These are phyloP conservation scores for Saccostrea echinata DNA, from an alignment of 1,140 invertebrate genomes.

Conservation along the genomic window DNA sequence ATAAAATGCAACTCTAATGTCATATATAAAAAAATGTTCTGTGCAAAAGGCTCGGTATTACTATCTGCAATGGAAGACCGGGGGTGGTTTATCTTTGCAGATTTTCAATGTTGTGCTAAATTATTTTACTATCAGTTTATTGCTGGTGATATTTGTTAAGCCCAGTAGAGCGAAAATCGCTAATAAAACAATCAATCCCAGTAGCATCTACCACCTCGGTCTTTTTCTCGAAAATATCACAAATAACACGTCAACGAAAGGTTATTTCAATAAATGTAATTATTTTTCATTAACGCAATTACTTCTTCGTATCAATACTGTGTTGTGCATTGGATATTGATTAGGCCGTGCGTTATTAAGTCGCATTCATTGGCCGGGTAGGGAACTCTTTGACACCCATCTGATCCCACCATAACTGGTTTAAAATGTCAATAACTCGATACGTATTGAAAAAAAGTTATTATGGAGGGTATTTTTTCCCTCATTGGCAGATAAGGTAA, in stretches of 20 bases:
- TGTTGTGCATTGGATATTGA: not conserved
- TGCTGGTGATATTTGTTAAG: not conserved
- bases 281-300: constrained; percentile 48
- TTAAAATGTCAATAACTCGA: constrained; percentile 21
- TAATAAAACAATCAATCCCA: constrained; percentile 25
- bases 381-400: constrained; percentile 17
- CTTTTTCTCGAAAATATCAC: not conserved
- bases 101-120: not conserved
- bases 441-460: constrained; percentile 25
- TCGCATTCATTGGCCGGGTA: not conserved
- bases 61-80: not conserved
- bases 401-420: not conserved
- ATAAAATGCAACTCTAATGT: not conserved
- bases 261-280: constrained; percentile 44
- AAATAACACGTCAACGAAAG: constrained; percentile 25
- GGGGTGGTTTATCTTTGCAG: not conserved
- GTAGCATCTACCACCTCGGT: not conserved
- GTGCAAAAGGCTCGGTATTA: not conserved
- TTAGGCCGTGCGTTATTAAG: constrained; percentile 14
- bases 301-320: constrained; percentile 17
- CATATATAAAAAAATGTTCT: not conserved
- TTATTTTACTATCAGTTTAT: constrained; percentile 1
- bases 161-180: not conserved
- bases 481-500: constrained; percentile 6
- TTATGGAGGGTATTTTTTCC: constrained; percentile 10